Conservation (phyloP, 2,888 invertebrate species). For the Trichogramma evanescens region DNA sequence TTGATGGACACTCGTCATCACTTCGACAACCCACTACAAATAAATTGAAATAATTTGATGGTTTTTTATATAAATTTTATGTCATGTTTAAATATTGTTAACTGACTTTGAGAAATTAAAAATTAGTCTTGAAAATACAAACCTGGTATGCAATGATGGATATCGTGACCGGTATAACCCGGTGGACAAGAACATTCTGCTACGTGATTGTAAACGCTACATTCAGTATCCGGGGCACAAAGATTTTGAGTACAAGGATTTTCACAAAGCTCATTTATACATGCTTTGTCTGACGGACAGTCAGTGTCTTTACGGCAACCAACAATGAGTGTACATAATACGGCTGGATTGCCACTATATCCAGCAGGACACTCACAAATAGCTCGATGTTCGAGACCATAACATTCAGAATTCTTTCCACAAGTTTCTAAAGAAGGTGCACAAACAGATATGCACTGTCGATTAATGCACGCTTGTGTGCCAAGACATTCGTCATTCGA, state of each 20-base stretch:
- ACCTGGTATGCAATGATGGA: constrained; percentile 56
- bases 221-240: constrained; percentile 68
- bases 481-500: constrained; percentile 72
- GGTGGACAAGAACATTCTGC: constrained; percentile 77
- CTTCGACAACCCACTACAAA: constrained; percentile 55
- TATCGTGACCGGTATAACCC: constrained; percentile 61
- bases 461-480: constrained; percentile 76
- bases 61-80: background rate
- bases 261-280: constrained; percentile 73
- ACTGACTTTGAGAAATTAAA: background rate
- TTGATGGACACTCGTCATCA: constrained; percentile 76
- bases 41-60: background rate
- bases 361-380: constrained; percentile 79
- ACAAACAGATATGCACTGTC: constrained; percentile 76
- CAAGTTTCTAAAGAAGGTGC: constrained; percentile 62
- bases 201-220: constrained; percentile 68
- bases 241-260: constrained; percentile 67
- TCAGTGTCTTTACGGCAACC: constrained; percentile 74
- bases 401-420: constrained; percentile 71
- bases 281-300: constrained; percentile 73
- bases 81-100: background rate
- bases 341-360: constrained; percentile 71
- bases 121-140: background rate
- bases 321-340: constrained; percentile 65
- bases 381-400: constrained; percentile 71